Base-by-base conservation (phyloP, 2,888 invertebrate genomes). In the Rhimphoctona megacephalus region DNA sequence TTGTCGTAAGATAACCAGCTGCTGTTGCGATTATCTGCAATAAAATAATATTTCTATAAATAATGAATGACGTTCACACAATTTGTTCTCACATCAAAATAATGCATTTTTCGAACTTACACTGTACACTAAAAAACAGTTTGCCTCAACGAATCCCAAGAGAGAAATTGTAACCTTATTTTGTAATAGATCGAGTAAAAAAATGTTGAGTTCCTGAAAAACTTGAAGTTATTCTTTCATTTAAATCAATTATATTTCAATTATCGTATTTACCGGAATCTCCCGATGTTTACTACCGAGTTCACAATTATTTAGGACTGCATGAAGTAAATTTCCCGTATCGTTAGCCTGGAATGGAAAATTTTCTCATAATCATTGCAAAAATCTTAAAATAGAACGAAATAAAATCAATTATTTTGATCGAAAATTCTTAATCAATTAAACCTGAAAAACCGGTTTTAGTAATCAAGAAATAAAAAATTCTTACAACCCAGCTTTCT, bases 141-240 rank as follows among this genome's bases (percentile, higher is more conserved):
- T 39, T 39, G 9, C 39, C 9, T 39, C 39, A 7, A 83, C 22
- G 49, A 83, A 78, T 36, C 81, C 73, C 33, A 73, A 57, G 8
- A 85, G 49, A n/a, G 82, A 82, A 33, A 83, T 79, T 1, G 8
- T 76, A 39, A 82, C 57, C 19, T 67, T 67, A 46, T 85, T 82
- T 6, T 39, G 39, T 7, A 39, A 39, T 7, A 39, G 9, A 39
- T 39, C 39, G 8, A 39, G 39, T 1, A 8, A 39, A 9, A 39
- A 39, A 39, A 39, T 6, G 39, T 0, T 7, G 9, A 8, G 9
- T 9, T 39, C 76, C 85, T 85, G 33, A 52, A 52, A 72, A 57
- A 14, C 8, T 1, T 36, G 19, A 52, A 36, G 0, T 36, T 33
- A 2, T 33, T 30, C 6, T 33, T 33, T 19, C 3, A 52, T 30